Evolutionary conservation across 2,113 vertebrate species (phyloP), one percentile per base, ranked within the genome.

Genomic region (Grantiella picta): DNA sequence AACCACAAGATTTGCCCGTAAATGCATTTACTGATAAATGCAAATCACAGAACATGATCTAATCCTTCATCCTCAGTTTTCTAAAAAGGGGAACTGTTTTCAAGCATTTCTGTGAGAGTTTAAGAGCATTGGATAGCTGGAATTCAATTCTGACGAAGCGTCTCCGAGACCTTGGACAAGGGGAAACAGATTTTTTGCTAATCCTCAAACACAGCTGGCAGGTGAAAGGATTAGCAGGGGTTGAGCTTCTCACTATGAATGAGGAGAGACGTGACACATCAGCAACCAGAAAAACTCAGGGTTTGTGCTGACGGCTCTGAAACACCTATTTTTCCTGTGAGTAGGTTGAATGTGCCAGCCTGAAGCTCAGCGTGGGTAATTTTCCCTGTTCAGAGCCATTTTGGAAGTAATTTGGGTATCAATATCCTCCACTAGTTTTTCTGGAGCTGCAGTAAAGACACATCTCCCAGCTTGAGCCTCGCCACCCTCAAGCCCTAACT

Each of bases 111-210:
- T n/a, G 5, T 20, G 36, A 70, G 24, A 47, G 42, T 35, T 86
- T 66, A 52, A 83, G 47, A 93, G 87, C 54, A 33, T 3, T 47
- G 83, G 88, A 63, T 25, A 78, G 68, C 17, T 36, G 33, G 64
- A 83, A 83, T 84, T 86, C 61, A 75, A 44, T 59, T 75, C 66
- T 65, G 79, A 90, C 57, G 42, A 92, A 80, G 60, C 4, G 0
- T 68, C 71, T 77, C 50, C 2, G 22, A 93, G 85, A 88, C 88
- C 79, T 83, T 80, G 90, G 75, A 69, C 54, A 86, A 93, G 68
- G 53, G 57, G 84, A 96, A 92, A 71, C 24, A 75, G 42, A 44
- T 72, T 92, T 76, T 90, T 91, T 80, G 90, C 68, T 90, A 76
- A 72, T 53, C 68, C 27, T 56, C 52, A 65, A 78, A 50, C 40